Evolutionary conservation across 2,113 vertebrate species (phyloP).

Genomic region (Odontesthes bonariensis): DNA sequence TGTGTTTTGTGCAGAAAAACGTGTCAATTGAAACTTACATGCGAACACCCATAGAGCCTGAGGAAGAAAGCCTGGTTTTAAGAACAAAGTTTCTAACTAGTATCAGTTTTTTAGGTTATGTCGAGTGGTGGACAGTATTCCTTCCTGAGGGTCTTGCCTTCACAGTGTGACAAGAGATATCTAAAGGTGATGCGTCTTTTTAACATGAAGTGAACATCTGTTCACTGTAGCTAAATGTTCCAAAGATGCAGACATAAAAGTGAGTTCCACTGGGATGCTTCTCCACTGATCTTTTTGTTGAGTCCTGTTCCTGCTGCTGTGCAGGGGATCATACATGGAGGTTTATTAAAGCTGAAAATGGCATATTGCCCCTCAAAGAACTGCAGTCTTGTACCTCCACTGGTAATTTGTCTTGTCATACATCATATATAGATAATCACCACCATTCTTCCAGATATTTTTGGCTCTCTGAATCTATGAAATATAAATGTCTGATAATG

Average conservation of each 20-base stretch:
- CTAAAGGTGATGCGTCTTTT: background rate
- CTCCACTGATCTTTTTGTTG: background rate
- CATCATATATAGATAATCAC: background rate
- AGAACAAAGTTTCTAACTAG: background rate
- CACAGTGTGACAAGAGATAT: background rate
- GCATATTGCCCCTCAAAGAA: background rate
- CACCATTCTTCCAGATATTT: constrained; percentile 11
- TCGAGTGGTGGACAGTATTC: no score
- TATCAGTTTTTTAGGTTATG: no score
- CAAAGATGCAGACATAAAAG: background rate
- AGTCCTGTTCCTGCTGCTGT: background rate
- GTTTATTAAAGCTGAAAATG: constrained; percentile 4
- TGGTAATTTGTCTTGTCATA: background rate
- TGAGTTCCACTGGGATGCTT: background rate
- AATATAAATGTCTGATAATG: constrained; percentile 42
- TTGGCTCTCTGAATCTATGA: constrained; percentile 18
- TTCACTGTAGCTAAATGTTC: background rate
- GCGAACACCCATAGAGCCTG: background rate
- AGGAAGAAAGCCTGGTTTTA: background rate
- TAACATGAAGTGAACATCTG: background rate
- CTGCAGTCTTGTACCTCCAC: background rate
- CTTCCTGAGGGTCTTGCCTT: no score
- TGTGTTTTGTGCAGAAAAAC: no score
- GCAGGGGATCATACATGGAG: background rate
- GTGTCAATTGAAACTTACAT: background rate